Evolutionary conservation across 2,113 vertebrate species (phyloP), one percentile per base, ranked within the genome.

Genomic region (Capreolus pygargus): DNA sequence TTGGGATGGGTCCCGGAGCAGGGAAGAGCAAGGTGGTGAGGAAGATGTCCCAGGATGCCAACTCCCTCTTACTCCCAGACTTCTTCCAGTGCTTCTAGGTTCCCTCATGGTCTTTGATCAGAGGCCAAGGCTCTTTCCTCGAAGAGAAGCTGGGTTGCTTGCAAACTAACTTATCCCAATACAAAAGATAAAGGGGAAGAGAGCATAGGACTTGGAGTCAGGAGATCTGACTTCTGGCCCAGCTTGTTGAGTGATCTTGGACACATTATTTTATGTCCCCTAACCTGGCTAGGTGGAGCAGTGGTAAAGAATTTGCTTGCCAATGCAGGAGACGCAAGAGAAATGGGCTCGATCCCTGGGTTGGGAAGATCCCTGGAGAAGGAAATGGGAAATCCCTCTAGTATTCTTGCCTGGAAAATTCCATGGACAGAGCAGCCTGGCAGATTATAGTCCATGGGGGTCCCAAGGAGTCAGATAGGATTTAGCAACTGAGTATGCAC

Each of bases 161-260:
- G 57, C 12, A 64, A 95, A 93, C 47, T 47, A 88, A 86, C 30
- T 52, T 43, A 95, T n/a, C 8, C 47, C 30, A 91, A 4, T 15
- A 17, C 23, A 64, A 88, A 57, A 79, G 21, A 45, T 81, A 52
- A 21, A 89, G 27, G 15, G 57, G 17, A n/a, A 21, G 36, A 86
- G 28, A 45, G 33, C 15, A 0, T 47, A 50, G 39, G 74, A 85
- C 54, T 61, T 85, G 14, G n/a, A 90, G 52, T 89, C 52, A 58
- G 60, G 74, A 86, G 33, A 61, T 30, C 45, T 82, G 54, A 91
- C 13, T 61, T 81, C 89, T 50, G 17, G 27, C 57, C 19, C 60
- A 89, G 4, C 27, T 89, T 89, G 28, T 74, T 54, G 33, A 88
- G 52, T 78, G 83, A 86, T 50, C 82, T 55, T 39, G 45, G 33